Base-by-base conservation (phyloP, 2,888 invertebrate species). In the Xylocampa areola region DNA sequence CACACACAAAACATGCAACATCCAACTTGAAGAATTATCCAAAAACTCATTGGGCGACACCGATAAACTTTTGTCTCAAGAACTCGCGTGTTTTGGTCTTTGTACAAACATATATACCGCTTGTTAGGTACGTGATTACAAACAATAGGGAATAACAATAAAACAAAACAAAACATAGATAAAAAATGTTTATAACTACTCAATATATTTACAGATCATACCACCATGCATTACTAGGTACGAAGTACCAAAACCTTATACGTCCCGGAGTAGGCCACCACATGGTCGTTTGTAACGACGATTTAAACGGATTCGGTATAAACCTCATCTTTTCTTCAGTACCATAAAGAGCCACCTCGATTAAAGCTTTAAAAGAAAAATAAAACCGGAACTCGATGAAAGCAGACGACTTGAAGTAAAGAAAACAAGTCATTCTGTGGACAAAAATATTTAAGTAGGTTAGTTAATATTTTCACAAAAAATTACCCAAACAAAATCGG, bases 391-490 rank as follows among this genome's bases (percentile, higher is more conserved):
- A 86, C 68, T 89, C 84, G 0, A 90, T 45, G 67, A 68, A 89
- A 0, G 87, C 86, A 0, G 82, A 72, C 8, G 83, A 76, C 41
- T 84, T 88, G 84, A 81, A 90, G 69, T 87, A 89, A 1, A 81
- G 13, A 79, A 85, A 90, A 47, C 90, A 90, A 7, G 83, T 79
- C 3, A 65, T 8, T 25, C 90, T 90, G 84, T 0, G 75, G 80
- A 35, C 14, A 49, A 48, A 19, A 35, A 25, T 11, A n/a, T n/a
- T n/a, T n/a, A n/a, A n/a, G n/a, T n/a, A n/a, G n/a, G n/a, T n/a
- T n/a, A n/a, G n/a, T n/a, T n/a, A n/a, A n/a, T n/a, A n/a, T n/a
- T n/a, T n/a, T n/a, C n/a, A n/a, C n/a, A n/a, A n/a, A n/a, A n/a
- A n/a, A n/a, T n/a, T n/a, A n/a, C n/a, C n/a, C n/a, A n/a, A n/a